Evolutionary conservation across 2,113 vertebrate species (phyloP).

Genomic region (Grammomys surdaster): DNA sequence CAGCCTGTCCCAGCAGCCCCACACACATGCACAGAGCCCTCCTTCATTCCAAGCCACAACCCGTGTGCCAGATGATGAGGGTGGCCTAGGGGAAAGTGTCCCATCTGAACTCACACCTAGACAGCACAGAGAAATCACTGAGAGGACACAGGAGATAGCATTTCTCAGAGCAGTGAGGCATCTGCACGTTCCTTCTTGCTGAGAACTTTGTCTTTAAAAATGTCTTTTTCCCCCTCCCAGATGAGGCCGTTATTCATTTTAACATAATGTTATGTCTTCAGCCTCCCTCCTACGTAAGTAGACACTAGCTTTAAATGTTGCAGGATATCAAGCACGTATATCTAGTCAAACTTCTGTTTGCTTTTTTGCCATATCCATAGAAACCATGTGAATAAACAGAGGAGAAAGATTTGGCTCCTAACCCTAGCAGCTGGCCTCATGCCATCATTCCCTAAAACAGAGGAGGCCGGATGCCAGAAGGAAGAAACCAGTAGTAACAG

Average conservation of each 20-base stretch:
- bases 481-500: not conserved
- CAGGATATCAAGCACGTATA: not conserved
- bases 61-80: not conserved
- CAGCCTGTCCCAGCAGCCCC: rapidly evolving
- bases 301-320: constrained; percentile 16
- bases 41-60: not conserved
- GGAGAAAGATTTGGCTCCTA: constrained; percentile 31
- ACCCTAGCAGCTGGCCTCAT: not conserved
- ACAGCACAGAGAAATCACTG: rapidly evolving
- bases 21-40: not conserved
- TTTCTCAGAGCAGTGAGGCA: not conserved
- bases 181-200: not conserved
- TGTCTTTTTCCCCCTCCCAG: not conserved
- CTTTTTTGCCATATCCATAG: constrained; percentile 73
- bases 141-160: not conserved
- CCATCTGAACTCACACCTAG: rapidly evolving
- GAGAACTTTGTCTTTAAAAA: constrained; percentile 37
- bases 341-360: constrained; percentile 66
- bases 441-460: constrained; percentile 58
- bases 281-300: constrained; percentile 51
- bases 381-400: constrained; percentile 70
- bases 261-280: constrained; percentile 2
- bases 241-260: constrained; percentile 27
- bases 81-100: not conserved
- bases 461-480: constrained; percentile 24